These are phyloP conservation scores for Lophotis ruficrista DNA, from an alignment of 2,113 vertebrate genomes.

Conservation along the genomic window DNA sequence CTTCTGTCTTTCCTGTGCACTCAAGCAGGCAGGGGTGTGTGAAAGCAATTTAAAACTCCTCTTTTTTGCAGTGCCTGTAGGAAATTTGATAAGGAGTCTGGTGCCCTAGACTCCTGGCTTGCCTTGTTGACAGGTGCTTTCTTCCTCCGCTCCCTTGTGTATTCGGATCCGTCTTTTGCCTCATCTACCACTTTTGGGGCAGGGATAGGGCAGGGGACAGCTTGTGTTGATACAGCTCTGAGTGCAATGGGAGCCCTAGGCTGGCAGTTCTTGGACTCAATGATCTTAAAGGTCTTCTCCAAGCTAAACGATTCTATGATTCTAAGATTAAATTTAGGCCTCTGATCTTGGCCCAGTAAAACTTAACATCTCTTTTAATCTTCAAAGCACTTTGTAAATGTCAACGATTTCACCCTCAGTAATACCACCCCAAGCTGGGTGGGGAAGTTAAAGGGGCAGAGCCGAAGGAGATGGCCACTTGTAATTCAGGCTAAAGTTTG, in stretches of 20 bases:
- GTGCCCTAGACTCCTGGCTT: neutral
- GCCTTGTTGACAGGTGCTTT: neutral
- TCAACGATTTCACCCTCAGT: neutral
- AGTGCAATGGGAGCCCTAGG: fast-evolving
- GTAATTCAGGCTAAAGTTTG: neutral
- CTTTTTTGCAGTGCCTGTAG: neutral
- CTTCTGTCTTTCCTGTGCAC: neutral
- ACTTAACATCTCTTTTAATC: slow-evolving; percentile 1
- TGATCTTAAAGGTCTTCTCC: too few relatives aligned
- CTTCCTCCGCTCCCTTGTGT: neutral
- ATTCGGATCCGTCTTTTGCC: neutral
- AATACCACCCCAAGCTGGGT: neutral
- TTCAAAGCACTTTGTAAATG: neutral
- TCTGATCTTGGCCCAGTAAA: neutral
- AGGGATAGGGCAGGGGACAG: neutral
- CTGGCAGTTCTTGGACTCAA: too few relatives aligned
- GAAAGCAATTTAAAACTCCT: slow-evolving; percentile 24
- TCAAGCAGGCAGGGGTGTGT: neutral
- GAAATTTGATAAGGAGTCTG: neutral
- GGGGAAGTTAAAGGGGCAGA: neutral
- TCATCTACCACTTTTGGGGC: neutral
- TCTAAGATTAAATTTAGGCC: neutral
- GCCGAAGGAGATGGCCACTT: neutral
- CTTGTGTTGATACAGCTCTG: neutral
- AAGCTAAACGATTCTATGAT: too few relatives aligned